phyloP scores from a whole-genome alignment of 2,888 invertebrate species.

The Ceriagrion tenellum region DNA sequence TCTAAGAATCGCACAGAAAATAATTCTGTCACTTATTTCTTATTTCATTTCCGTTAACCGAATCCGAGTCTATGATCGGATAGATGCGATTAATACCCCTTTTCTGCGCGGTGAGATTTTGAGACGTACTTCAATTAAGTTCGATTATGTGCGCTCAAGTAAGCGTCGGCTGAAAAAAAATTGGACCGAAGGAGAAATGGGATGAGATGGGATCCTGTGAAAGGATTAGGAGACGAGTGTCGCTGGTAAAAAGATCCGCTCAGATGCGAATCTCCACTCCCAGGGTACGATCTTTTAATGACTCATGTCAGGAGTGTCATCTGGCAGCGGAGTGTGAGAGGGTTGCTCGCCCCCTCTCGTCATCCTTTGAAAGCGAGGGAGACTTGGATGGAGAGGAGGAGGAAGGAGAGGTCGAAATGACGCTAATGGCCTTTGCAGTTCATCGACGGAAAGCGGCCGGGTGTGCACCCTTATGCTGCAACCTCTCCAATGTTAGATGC shows the following conservation, averaged over 20 bases:
- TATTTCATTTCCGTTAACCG: too few species aligned
- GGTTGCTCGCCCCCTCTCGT: too few species aligned
- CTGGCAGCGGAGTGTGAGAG: background rate
- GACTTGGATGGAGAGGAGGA: background rate
- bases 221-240: background rate
- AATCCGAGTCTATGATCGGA: too few species aligned
- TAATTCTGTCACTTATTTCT: too few species aligned
- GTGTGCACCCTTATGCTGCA: background rate
- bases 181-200: too few species aligned
- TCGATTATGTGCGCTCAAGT: too few species aligned
- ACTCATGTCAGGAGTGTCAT: background rate
- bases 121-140: too few species aligned
- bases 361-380: background rate
- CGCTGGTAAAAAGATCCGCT: background rate
- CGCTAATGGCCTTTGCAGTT: background rate
- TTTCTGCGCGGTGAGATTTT: too few species aligned
- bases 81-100: too few species aligned
- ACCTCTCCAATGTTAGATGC: background rate
- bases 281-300: background rate
- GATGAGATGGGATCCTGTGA: too few species aligned
- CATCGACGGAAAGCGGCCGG: background rate
- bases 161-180: too few species aligned
- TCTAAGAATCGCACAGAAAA: too few species aligned
- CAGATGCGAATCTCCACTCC: background rate
- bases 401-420: background rate